Evolutionary conservation across 1,140 invertebrate species (phyloP), one percentile per base, ranked within the genome.

Genomic region (Drosophila kikkawai): DNA sequence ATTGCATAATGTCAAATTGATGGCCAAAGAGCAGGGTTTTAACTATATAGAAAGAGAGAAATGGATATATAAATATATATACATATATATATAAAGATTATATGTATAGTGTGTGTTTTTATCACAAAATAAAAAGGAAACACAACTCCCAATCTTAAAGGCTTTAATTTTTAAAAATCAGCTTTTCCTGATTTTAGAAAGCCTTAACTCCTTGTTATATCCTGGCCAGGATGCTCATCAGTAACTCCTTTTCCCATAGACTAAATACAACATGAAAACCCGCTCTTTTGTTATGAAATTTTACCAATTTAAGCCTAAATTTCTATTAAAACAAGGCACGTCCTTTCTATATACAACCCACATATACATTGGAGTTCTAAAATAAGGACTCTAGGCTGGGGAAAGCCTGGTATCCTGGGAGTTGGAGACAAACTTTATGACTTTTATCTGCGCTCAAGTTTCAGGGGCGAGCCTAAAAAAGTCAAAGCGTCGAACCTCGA

Each of bases 401-500:
- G 6, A 29, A 29, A 29, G 26, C 17, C 0, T 9, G 19, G 7
- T 26, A 5, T 39, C 34, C 53, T 32, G 44, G 61, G 17, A 36
- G 53, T 32, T 29, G 65, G 44, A 45, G 68, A 74, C 71, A 75
- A 87, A 88, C 65, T 87, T 87, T 88, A 87, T 84, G 83, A 71
- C 84, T 83, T 71, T 87, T 87, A 87, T 87, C 83, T 88, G 73
- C 37, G 73, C 77, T 63, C 71, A 84, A 78, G 50, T 80, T 88
- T 87, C 58, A 66, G 75, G 75, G 75, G 64, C 70, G 60, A 15
- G 19, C 32, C 22, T 2, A 26, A 47, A 45, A 45, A 45, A 29
- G 47, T 42, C 55, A 34, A 65, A 50, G n/a, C 34, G 7, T 58
- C 57, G 41, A 53, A 37, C 17, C 34, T 12, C n/a, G n/a, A n/a